Percentiles rank a stretch among this genome's conserved stretches.
These are phyloP conservation scores for Pipistrellus pygmaeus DNA, from an alignment of 2,797 vertebrate genomes.

Conservation along the genomic window DNA sequence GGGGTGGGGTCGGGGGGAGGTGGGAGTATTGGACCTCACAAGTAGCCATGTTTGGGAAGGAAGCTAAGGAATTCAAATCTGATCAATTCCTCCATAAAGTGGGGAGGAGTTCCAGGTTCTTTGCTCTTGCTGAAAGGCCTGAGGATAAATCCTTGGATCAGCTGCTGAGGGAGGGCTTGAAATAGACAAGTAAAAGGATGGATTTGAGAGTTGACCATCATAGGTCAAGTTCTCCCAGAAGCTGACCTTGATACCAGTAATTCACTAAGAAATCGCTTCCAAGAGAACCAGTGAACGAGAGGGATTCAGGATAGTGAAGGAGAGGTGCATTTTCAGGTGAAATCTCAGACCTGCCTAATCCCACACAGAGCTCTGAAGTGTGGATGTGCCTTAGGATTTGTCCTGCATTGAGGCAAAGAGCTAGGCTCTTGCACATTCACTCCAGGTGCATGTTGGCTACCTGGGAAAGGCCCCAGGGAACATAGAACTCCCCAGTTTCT, in stretches of 20 bases:
- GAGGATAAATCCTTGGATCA: not conserved
- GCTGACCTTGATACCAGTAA: too few species aligned
- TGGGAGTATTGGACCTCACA: not conserved
- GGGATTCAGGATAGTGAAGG: not conserved
- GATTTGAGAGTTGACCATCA: not conserved
- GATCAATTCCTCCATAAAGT: not conserved
- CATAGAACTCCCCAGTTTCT: not conserved
- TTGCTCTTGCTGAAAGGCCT: not conserved
- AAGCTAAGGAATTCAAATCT: not conserved
- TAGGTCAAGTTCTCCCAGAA: not conserved
- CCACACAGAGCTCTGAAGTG: not conserved
- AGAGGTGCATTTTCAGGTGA: not conserved
- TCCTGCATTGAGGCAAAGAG: fast-evolving
- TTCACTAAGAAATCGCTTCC: not conserved
- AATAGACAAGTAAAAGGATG: not conserved
- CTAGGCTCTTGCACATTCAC: not conserved
- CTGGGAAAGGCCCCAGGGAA: not conserved
- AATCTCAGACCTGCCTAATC: not conserved
- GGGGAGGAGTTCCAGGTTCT: not conserved
- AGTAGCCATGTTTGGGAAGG: not conserved
- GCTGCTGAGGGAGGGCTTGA: not conserved
- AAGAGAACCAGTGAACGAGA: not conserved
- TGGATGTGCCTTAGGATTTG: fast-evolving
- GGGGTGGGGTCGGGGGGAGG: too few species aligned
- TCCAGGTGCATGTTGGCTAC: not conserved